A percentile compares a stretch with the other conserved stretches of the same genome.
Evolutionary conservation across 2,113 vertebrate species (phyloP).

Genomic region (Caloenas nicobarica): DNA sequence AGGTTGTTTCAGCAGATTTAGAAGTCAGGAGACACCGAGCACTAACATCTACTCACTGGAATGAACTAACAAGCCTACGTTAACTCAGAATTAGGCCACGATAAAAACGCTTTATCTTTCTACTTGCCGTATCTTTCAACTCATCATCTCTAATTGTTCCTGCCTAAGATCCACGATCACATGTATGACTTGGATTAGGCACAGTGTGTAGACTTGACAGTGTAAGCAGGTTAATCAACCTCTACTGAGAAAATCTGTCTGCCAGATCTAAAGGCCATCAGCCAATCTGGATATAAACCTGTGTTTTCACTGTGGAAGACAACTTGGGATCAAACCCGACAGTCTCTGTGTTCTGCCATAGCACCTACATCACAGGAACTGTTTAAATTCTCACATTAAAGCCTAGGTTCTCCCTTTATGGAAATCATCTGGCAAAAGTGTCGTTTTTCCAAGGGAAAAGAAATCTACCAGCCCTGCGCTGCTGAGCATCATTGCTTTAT

Average conservation of each 20-base stretch:
- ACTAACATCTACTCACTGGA: neutral
- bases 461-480: neutral
- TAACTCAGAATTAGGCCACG: rapidly evolving
- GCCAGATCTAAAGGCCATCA: neutral
- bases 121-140: rapidly evolving
- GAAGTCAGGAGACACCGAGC: neutral
- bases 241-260: neutral
- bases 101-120: neutral
- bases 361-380: neutral
- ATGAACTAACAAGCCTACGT: rapidly evolving
- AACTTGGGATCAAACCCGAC: neutral
- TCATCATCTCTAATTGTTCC: neutral
- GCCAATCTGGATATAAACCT: neutral
- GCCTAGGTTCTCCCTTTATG: neutral
- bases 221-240: neutral
- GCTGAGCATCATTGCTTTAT: neutral
- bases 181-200: neutral
- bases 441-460: neutral
- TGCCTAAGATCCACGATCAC: neutral
- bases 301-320: neutral
- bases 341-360: neutral
- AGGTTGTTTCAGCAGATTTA: neutral
- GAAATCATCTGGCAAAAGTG: neutral
- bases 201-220: neutral
- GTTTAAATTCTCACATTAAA: neutral